Conservation (phyloP, 1,140 invertebrate species). For the Tribolium castaneum region DNA sequence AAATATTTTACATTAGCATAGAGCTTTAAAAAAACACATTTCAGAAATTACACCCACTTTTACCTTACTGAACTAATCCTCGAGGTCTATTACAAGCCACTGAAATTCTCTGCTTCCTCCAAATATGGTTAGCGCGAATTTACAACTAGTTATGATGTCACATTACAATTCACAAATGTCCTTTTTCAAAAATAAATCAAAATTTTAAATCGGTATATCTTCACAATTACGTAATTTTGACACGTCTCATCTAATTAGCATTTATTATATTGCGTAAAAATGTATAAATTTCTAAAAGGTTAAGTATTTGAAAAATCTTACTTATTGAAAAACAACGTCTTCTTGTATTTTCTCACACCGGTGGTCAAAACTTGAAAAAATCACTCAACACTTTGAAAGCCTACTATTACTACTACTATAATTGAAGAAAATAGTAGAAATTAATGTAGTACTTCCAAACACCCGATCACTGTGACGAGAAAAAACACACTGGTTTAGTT, state of each 20-base stretch:
- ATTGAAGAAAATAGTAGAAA: conserved; percentile 46
- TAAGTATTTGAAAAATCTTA: conserved; percentile 47
- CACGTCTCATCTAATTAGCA: background rate
- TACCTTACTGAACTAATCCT: background rate
- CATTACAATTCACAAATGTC: background rate
- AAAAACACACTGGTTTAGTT: conserved; percentile 31
- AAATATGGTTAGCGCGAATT: background rate
- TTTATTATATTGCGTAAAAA: conserved; percentile 14
- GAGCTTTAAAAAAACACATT: background rate
- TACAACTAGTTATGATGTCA: conserved; percentile 16
- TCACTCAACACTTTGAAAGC: conserved; percentile 9
- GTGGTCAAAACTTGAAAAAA: conserved; percentile 58
- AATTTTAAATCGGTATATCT: background rate
- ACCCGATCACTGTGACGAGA: conserved; percentile 15
- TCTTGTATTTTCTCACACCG: conserved; percentile 64
- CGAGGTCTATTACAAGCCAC: background rate
- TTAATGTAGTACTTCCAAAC: conserved; percentile 45
- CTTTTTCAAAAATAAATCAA: no score
- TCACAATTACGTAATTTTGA: background rate
- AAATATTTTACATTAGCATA: background rate
- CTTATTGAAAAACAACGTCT: conserved; percentile 60
- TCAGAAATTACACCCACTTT: background rate
- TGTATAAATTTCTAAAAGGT: background rate
- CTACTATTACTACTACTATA: conserved; percentile 51
- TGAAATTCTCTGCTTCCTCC: conserved; percentile 1